Evolutionary conservation across 2,888 invertebrate species (phyloP), one percentile per base, ranked within the genome.

Genomic region (Drosophila helvetica): DNA sequence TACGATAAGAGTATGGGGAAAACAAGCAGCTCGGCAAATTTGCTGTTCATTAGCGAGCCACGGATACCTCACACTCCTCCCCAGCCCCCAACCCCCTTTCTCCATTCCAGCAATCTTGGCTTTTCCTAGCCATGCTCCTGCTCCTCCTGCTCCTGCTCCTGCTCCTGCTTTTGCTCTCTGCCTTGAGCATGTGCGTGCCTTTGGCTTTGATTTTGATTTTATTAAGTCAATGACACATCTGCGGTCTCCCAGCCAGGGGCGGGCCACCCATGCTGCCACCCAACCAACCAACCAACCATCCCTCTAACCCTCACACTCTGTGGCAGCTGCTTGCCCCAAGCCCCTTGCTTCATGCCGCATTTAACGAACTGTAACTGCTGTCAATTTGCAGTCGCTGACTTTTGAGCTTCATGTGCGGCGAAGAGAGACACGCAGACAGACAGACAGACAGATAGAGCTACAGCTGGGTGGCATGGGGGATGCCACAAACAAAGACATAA

Each of bases 281-380:
- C 69, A 27, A 46, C 51, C 25, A 38, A 12, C 4, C 19, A 19
- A 30, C 15, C 18, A 17, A n/a, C 52, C 17, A 22, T n/a, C 15
- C 9, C 47, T 10, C 38, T 42, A 56, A n/a, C 38, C 30, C 18
- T 18, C 15, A 2, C 18, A 4, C 12, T 33, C n/a, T 27, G 4
- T 17, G 4, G 8, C 47, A 30, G 7, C 18, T 50, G 25, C 30
- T 25, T 18, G n/a, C 15, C 25, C 61, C n/a, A 43, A 45, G 8
- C 38, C 27, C 38, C 63, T 50, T 50, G 61, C 52, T 77, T 65
- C 65, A 57, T 70, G 60, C 74, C 76, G 79, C 79, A 86, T 88
- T 89, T 89, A 86, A 89, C 87, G 88, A 89, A 87, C 86, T 87
- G 89, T 88, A 87, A 89, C 88, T 89, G 87, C 86, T 86, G 89